phyloP scores from a whole-genome alignment of 2,113 vertebrate genomes.

The Anseranas semipalmata region DNA sequence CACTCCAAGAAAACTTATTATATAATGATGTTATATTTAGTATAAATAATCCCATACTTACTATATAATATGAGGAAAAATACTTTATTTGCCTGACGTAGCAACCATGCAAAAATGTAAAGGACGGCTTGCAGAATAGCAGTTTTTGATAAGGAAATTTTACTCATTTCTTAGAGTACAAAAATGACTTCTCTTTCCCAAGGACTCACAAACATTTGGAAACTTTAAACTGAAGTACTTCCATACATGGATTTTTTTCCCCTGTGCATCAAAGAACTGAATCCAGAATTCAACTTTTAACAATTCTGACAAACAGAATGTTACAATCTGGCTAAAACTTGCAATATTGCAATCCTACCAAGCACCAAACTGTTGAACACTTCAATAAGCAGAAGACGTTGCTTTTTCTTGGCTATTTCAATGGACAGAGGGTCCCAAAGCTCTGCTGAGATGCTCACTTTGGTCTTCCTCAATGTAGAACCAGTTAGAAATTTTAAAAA shows the following conservation, averaged over 20 bases:
- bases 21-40: slow-evolving; percentile 39
- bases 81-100: not conserved
- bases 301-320: not conserved
- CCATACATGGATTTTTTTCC: not conserved
- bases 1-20: slow-evolving; percentile 62
- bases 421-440: not conserved
- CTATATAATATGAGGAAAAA: not conserved
- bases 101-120: not conserved
- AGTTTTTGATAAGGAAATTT: not conserved
- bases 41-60: slow-evolving; percentile 33
- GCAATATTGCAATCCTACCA: not conserved
- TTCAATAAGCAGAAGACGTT: not conserved
- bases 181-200: not conserved
- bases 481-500: not conserved
- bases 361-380: not conserved
- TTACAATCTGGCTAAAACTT: not conserved
- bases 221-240: slow-evolving; percentile 33
- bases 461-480: not conserved
- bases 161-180: not conserved
- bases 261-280: not conserved
- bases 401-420: not conserved
- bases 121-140: not conserved
- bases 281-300: not conserved
- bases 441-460: not conserved
- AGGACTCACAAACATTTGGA: slow-evolving; percentile 38